These are phyloP conservation scores for Thelaira solivaga DNA, from an alignment of 2,888 invertebrate species.

Conservation along the genomic window DNA sequence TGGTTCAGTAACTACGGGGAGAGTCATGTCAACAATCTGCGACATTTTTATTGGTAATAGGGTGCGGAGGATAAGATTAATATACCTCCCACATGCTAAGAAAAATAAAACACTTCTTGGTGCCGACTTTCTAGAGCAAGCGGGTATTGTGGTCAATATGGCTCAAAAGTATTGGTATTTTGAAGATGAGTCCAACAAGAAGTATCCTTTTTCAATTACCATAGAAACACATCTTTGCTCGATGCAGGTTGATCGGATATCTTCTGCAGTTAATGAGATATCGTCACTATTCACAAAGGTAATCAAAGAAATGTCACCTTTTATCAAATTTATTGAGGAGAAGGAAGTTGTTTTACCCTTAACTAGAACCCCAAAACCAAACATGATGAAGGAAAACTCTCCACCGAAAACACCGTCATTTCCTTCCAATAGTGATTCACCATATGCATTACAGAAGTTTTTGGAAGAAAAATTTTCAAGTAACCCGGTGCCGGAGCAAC, in stretches of 20 bases:
- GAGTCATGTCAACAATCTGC: background rate
- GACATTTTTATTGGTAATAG: background rate
- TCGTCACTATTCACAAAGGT: background rate
- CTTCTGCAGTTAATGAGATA: background rate
- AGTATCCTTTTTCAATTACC: background rate
- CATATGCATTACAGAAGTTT: too few relatives aligned
- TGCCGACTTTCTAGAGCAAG: constrained; percentile 31
- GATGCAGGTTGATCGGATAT: too few relatives aligned
- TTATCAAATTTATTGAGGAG: constrained; percentile 8
- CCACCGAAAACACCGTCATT: too few relatives aligned
- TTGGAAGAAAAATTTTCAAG: too few relatives aligned
- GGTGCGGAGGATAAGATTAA: background rate
- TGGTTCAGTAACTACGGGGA: background rate
- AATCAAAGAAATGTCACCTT: background rate
- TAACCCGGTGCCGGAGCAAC: too few relatives aligned
- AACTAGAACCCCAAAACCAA: background rate
- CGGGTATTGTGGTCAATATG: constrained; percentile 4
- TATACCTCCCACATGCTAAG: background rate
- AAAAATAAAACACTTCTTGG: constrained; percentile 18
- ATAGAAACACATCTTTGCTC: background rate
- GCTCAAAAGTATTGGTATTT: background rate
- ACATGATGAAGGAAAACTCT: too few relatives aligned
- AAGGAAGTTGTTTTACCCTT: constrained; percentile 6
- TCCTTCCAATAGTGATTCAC: too few relatives aligned
- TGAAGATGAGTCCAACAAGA: constrained; percentile 23